Percentiles rank a stretch among this genome's conserved stretches.
phyloP scores from a whole-genome alignment of 2,113 vertebrate genomes.

The Aldabrachelys gigantea region DNA sequence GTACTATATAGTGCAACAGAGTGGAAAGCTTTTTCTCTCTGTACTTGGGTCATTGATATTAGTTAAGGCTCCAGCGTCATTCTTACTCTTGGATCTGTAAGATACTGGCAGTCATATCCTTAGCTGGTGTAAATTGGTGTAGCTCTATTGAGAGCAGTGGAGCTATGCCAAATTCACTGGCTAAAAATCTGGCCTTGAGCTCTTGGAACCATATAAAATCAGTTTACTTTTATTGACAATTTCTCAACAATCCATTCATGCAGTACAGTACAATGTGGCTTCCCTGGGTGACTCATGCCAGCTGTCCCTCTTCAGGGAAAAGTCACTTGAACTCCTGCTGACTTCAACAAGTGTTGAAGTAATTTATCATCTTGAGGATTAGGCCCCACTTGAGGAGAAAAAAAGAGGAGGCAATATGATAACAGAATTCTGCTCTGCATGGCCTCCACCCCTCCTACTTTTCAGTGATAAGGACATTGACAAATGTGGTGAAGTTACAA shows the following conservation, averaged over 20 bases:
- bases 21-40: accelerated
- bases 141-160: not conserved
- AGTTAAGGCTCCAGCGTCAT: not conserved
- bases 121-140: not conserved
- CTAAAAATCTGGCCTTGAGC: not conserved
- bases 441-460: not conserved
- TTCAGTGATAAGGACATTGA: not conserved
- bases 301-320: not conserved
- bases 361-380: not conserved
- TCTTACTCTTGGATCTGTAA: not conserved
- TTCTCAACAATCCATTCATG: not conserved
- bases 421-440: not conserved
- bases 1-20: not conserved
- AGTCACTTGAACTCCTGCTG: not conserved
- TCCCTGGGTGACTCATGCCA: not conserved
- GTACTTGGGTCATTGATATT: not conserved
- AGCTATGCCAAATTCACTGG: not conserved
- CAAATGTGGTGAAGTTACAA: not conserved
- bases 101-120: not conserved
- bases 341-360: not conserved
- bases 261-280: not conserved
- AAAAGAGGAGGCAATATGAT: not conserved
- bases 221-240: not conserved
- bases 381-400: not conserved
- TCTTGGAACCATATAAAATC: not conserved